A percentile compares a stretch with the other conserved stretches of the same genome.
Conservation (phyloP, 2,888 invertebrate species). For the Deilephila porcellus region DNA sequence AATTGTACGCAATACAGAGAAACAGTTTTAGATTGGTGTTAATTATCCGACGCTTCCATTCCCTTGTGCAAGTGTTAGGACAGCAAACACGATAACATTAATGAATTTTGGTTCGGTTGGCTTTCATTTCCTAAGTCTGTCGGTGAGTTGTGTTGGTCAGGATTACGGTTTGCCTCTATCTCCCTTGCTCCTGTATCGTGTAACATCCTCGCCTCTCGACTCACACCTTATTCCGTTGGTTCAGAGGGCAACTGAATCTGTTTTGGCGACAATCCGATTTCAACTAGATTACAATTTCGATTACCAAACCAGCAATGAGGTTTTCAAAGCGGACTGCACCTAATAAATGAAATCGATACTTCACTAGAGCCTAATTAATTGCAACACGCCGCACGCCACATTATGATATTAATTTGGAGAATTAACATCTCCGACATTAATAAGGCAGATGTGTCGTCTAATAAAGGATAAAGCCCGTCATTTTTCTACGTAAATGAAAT, state of each 20-base stretch:
- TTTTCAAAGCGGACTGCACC: constrained; percentile 20
- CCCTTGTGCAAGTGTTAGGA: constrained; percentile 57
- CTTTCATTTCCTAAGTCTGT: constrained; percentile 70
- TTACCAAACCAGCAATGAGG: constrained; percentile 18
- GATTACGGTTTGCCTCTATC: constrained; percentile 51
- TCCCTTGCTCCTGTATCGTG: constrained; percentile 33
- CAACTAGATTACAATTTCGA: constrained; percentile 42
- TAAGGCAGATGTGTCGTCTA: neutral
- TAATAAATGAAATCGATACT: neutral
- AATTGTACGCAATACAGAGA: neutral
- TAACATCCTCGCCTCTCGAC: constrained; percentile 36
- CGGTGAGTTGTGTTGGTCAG: constrained; percentile 56
- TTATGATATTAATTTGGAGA: neutral
- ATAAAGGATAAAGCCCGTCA: constrained; percentile 35
- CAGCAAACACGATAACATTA: constrained; percentile 69
- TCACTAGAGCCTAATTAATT: neutral
- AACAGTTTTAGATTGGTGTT: constrained; percentile 16
- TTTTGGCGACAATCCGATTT: constrained; percentile 43
- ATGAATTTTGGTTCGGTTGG: constrained; percentile 72
- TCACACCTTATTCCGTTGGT: constrained; percentile 49
- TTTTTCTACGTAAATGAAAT: constrained; percentile 47
- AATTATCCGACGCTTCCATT: constrained; percentile 37
- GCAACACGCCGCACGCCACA: neutral
- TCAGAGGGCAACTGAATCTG: constrained; percentile 48
- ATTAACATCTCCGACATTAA: neutral